Evolutionary conservation across 2,797 vertebrate genomes (phyloP).

Genomic region (Anniella stebbinsi): DNA sequence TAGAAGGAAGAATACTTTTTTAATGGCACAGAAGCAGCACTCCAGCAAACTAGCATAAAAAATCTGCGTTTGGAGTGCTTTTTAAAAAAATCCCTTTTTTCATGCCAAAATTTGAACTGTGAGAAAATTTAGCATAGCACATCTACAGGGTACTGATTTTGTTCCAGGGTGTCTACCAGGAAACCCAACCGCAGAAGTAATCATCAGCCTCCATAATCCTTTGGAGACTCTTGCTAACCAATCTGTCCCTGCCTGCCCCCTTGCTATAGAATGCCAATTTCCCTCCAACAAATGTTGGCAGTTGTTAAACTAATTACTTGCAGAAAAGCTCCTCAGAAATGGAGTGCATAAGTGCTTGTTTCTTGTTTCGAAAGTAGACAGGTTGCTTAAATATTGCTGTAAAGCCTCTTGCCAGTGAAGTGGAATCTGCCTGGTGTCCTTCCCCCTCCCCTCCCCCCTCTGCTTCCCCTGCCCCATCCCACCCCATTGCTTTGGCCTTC

Average conservation of each 20-base stretch:
- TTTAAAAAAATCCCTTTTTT: not conserved
- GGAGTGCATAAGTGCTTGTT: not conserved
- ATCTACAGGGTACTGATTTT: not conserved
- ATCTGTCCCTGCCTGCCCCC: not conserved
- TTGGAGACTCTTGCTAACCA: slow-evolving; percentile 21
- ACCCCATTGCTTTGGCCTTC: not conserved
- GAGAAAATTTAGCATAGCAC: not conserved
- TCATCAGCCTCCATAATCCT: not conserved
- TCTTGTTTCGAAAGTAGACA: not conserved
- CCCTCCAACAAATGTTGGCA: slow-evolving; percentile 16
- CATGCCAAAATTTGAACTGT: not conserved
- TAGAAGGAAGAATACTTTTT: not conserved
- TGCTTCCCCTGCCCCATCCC: slow-evolving; percentile 38
- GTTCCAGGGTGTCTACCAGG: not conserved
- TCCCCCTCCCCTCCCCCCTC: not conserved
- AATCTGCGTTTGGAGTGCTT: not conserved
- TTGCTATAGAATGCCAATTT: not conserved
- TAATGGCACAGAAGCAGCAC: not conserved
- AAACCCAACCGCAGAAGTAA: not conserved
- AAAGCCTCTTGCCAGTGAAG: slow-evolving; percentile 41
- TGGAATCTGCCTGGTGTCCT: slow-evolving; percentile 48
- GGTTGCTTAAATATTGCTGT: slow-evolving; percentile 16
- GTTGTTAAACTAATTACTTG: not conserved
- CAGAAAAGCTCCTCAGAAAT: not conserved
- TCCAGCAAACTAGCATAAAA: not conserved